These are phyloP conservation scores for Eufriesea mexicana DNA, from an alignment of 1,140 invertebrate species.

Conservation along the genomic window DNA sequence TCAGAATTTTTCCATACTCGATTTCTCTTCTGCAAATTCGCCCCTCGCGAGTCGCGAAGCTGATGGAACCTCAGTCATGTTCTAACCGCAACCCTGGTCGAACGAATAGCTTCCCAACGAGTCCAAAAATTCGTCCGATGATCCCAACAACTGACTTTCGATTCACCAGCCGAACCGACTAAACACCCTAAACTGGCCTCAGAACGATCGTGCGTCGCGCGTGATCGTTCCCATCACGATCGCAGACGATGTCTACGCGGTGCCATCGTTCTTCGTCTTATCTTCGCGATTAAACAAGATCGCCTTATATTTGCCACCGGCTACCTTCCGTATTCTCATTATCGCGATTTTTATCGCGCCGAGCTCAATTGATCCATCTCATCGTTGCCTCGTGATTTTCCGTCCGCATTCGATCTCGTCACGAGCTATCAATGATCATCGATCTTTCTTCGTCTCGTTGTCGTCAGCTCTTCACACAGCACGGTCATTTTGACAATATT, in stretches of 20 bases:
- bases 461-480: no score
- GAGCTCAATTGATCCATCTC: neutral
- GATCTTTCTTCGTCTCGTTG: no score
- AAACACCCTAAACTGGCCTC: neutral
- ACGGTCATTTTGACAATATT: no score
- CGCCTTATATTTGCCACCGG: constrained; percentile 14
- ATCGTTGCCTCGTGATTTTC: neutral
- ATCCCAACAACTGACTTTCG: neutral
- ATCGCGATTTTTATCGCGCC: constrained; percentile 46
- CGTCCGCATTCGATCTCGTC: neutral
- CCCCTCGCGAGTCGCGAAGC: neutral
- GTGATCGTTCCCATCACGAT: constrained; percentile 6
- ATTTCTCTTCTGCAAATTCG: neutral
- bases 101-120: neutral
- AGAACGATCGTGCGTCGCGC: neutral
- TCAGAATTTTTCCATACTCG: neutral
- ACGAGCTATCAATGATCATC: fast-evolving
- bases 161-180: neutral
- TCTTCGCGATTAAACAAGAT: constrained; percentile 54
- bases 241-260: neutral
- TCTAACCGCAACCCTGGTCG: neutral
- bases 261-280: constrained; percentile 38
- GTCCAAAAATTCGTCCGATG: no score
- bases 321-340: constrained; percentile 14
- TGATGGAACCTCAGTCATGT: neutral